Evolutionary conservation across 2,113 vertebrate genomes (phyloP).

Genomic region (Ptychochromis oligacanthus): DNA sequence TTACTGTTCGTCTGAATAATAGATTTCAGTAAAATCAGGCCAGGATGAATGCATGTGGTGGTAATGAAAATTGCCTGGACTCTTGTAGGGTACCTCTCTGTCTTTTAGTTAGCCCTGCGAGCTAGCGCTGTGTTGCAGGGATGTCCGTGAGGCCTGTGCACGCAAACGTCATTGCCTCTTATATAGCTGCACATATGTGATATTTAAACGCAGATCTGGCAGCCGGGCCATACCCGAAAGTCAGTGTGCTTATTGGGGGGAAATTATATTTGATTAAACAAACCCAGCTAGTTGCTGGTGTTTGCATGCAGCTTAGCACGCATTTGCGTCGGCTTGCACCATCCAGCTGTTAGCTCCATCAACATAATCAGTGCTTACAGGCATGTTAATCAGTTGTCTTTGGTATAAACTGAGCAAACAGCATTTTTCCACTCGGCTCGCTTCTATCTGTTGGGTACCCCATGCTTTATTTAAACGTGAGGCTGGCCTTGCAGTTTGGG

Average conservation of each 20-base stretch:
- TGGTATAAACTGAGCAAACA: background rate
- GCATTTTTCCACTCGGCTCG: background rate
- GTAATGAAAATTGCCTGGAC: slow-evolving; percentile 7
- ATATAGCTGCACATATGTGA: background rate
- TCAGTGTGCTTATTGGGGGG: background rate
- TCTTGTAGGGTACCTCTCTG: slow-evolving; percentile 27
- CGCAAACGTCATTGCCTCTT: slow-evolving; percentile 27
- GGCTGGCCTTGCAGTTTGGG: slow-evolving; percentile 46
- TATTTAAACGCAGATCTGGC: background rate
- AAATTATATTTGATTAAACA: slow-evolving; percentile 6
- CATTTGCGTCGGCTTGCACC: slow-evolving; percentile 56
- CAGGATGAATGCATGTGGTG: background rate
- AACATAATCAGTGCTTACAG: slow-evolving; percentile 43
- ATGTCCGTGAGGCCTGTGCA: slow-evolving; percentile 60
- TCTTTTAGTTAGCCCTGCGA: slow-evolving; percentile 62
- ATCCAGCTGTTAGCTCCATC: slow-evolving; percentile 64
- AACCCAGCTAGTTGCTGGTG: slow-evolving; percentile 9
- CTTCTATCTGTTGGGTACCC: background rate
- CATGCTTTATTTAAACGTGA: slow-evolving; percentile 18
- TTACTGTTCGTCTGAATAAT: background rate
- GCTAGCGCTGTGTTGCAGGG: slow-evolving; percentile 66
- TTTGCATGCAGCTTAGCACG: slow-evolving; percentile 63
- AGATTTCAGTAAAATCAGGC: background rate
- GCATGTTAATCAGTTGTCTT: background rate
- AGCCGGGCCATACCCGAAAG: background rate